Evolutionary conservation across 2,113 vertebrate species (phyloP).

Genomic region (Megatriorchis doriae): DNA sequence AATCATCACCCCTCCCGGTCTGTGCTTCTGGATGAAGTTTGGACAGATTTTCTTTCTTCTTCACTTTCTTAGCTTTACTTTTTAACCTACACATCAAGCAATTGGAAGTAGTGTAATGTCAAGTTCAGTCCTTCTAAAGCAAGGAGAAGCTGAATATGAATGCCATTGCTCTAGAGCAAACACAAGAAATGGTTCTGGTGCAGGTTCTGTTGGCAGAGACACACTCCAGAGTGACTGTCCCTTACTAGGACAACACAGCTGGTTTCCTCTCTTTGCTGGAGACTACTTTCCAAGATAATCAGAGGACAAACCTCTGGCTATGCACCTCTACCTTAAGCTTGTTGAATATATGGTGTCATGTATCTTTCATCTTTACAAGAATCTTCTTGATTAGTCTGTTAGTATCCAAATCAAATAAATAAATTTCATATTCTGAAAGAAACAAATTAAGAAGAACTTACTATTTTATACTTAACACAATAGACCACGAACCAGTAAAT

Average conservation of each 20-base stretch:
- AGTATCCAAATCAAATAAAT: neutral
- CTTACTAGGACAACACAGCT: neutral
- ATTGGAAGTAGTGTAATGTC: neutral
- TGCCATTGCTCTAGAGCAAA: neutral
- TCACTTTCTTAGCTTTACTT: neutral
- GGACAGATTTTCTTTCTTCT: neutral
- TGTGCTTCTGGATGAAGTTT: neutral
- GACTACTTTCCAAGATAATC: neutral
- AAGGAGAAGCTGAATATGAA: neutral
- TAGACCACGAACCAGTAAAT: neutral
- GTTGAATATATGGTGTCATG: neutral
- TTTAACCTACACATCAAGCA: neutral
- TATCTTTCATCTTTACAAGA: neutral
- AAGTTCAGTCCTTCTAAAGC: neutral
- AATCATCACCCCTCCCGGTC: neutral
- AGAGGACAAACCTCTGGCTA: neutral
- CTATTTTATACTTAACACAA: neutral
- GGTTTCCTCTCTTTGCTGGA: neutral
- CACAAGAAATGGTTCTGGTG: neutral
- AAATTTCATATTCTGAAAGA: neutral
- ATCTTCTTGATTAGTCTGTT: neutral
- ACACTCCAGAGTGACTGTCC: neutral
- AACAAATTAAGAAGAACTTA: neutral
- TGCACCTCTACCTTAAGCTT: neutral
- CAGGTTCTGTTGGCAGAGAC: neutral